Conservation (phyloP, 2,888 invertebrate genomes). For the Onthophagus sagittarius region DNA sequence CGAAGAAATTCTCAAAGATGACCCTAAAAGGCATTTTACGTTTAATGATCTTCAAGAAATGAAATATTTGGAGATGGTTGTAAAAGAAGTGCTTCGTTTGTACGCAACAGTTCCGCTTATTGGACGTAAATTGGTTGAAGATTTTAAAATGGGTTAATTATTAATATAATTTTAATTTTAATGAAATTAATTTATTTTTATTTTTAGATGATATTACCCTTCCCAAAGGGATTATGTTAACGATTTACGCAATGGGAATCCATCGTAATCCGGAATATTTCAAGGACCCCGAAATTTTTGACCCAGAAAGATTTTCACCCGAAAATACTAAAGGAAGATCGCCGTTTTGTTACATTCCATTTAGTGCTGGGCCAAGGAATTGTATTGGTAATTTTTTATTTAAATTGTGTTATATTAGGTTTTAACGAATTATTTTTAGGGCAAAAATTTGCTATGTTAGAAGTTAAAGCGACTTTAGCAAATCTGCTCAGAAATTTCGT, state of each 20-base stretch:
- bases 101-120: slow-evolving; percentile 53
- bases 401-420: too few relatives aligned
- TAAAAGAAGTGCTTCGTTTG: slow-evolving; percentile 52
- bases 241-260: slow-evolving; percentile 26
- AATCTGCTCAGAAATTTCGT: slow-evolving; percentile 41
- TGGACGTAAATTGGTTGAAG: slow-evolving; percentile 46
- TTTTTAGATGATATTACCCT: slow-evolving; percentile 17
- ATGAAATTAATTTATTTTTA: background rate
- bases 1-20: slow-evolving; percentile 37
- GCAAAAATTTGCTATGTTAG: slow-evolving; percentile 22
- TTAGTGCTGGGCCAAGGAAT: slow-evolving; percentile 41
- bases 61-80: slow-evolving; percentile 53
- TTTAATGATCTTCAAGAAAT: slow-evolving; percentile 49
- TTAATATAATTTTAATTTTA: slow-evolving; percentile 3
- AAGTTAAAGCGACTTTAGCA: slow-evolving; percentile 35
- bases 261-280: slow-evolving; percentile 48
- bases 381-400: slow-evolving; percentile 30
- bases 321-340: slow-evolving; percentile 35
- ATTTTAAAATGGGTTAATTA: slow-evolving; percentile 36
- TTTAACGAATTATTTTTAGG: slow-evolving; percentile 12
- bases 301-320: slow-evolving; percentile 41
- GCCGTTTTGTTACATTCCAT: slow-evolving; percentile 41
- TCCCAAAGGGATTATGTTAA: slow-evolving; percentile 23
- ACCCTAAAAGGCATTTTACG: slow-evolving; percentile 29
- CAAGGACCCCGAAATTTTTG: slow-evolving; percentile 45